These are phyloP conservation scores for Microtus pennsylvanicus DNA, from an alignment of 2,113 vertebrate species.

Conservation along the genomic window DNA sequence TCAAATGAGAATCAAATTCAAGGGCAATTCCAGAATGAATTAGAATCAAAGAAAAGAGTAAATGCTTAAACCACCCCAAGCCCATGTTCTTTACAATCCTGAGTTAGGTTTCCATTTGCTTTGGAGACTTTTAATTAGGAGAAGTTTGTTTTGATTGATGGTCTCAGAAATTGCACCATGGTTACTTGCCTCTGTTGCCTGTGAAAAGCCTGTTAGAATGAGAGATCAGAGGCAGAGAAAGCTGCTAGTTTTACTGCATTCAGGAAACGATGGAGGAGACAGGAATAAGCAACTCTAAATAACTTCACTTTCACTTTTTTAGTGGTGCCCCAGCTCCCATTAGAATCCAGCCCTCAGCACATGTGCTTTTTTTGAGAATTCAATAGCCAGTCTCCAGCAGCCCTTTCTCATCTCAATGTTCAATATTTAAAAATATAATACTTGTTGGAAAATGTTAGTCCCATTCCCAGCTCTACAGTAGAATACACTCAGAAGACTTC, in stretches of 20 bases:
- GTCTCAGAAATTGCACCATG: neutral
- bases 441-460: neutral
- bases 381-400: neutral
- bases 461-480: neutral
- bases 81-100: neutral
- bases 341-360: neutral
- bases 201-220: no score
- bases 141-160: neutral
- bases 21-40: neutral
- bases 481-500: neutral
- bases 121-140: neutral
- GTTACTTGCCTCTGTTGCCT: neutral
- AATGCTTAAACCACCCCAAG: constrained; percentile 11
- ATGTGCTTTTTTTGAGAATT: neutral
- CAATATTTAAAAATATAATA: neutral
- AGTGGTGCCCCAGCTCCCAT: neutral
- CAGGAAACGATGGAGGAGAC: neutral
- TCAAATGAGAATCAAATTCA: neutral
- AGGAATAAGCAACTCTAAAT: neutral
- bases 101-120: neutral
- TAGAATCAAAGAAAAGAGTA: constrained; percentile 35
- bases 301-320: neutral
- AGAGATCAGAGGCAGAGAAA: neutral
- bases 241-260: neutral
- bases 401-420: neutral